phyloP scores from a whole-genome alignment of 2,888 invertebrate species.

The Rhagonycha lutea region DNA sequence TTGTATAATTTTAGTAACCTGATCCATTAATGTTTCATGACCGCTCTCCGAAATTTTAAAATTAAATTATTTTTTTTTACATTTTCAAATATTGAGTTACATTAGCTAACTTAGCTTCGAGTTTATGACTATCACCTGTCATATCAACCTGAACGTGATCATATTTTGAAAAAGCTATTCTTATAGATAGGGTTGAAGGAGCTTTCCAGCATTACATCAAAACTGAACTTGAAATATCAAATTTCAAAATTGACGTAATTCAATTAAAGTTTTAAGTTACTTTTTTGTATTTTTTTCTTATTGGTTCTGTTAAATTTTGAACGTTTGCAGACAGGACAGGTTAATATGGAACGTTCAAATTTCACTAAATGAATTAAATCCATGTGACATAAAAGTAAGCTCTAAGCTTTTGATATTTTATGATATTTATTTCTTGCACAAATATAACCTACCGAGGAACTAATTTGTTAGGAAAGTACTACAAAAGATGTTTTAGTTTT shows the following conservation, averaged over 20 bases:
- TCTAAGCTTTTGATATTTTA: too few species aligned
- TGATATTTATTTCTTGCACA: neutral
- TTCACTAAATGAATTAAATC: neutral
- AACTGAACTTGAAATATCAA: neutral
- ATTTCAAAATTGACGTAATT: neutral
- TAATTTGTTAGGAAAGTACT: neutral
- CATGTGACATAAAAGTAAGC: neutral
- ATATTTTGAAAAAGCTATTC: neutral
- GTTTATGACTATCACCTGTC: neutral
- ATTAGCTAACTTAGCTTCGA: neutral
- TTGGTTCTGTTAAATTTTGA: neutral
- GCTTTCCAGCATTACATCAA: neutral
- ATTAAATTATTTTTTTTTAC: neutral
- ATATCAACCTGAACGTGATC: neutral
- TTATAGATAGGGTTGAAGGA: neutral
- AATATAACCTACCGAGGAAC: neutral
- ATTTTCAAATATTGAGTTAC: neutral
- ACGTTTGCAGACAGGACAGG: neutral
- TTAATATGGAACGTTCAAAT: neutral
- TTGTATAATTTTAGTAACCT: neutral
- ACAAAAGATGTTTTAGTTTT: neutral
- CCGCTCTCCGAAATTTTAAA: neutral
- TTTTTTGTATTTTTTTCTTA: too few species aligned
- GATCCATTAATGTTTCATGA: neutral
- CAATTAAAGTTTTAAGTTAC: too few species aligned